Percentiles rank a stretch among this genome's conserved stretches.
These are phyloP conservation scores for Oreortyx pictus DNA, from an alignment of 2,797 vertebrate species.

Conservation along the genomic window DNA sequence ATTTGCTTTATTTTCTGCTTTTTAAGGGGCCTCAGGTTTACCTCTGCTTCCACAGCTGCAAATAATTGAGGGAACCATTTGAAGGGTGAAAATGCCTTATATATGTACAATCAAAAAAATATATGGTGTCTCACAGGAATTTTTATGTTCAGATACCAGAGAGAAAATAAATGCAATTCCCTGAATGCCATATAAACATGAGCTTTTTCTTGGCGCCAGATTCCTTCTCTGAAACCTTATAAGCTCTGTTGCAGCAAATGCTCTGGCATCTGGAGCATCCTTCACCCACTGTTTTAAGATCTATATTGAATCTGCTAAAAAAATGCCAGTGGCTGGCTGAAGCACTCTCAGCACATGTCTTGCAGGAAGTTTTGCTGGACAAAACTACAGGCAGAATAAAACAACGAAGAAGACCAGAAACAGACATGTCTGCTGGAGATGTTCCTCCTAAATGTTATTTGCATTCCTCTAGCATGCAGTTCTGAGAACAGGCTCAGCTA, in stretches of 20 bases:
- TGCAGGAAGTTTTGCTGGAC: background rate
- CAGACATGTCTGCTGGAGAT: accelerated
- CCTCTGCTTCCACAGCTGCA: conserved; percentile 48
- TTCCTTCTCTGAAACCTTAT: background rate
- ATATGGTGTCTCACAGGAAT: background rate
- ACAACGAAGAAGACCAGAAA: background rate
- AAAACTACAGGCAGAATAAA: background rate
- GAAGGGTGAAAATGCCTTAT: conserved; percentile 31
- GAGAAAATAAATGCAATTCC: conserved; percentile 31
- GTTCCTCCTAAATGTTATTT: background rate
- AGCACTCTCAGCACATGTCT: accelerated
- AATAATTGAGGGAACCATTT: conserved; percentile 32
- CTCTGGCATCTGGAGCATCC: background rate
- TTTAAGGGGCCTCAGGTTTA: background rate
- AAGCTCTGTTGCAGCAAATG: background rate
- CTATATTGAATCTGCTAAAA: background rate
- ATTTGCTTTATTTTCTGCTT: background rate
- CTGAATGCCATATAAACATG: background rate
- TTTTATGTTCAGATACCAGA: conserved; percentile 27
- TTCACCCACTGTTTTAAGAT: background rate
- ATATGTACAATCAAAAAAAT: conserved; percentile 15
- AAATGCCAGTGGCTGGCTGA: background rate
- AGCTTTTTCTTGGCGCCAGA: accelerated
- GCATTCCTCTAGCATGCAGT: background rate
- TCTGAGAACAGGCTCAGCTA: background rate